phyloP scores from a whole-genome alignment of 64 coral and sea anemone genomes.

The Montipora foliosa region DNA sequence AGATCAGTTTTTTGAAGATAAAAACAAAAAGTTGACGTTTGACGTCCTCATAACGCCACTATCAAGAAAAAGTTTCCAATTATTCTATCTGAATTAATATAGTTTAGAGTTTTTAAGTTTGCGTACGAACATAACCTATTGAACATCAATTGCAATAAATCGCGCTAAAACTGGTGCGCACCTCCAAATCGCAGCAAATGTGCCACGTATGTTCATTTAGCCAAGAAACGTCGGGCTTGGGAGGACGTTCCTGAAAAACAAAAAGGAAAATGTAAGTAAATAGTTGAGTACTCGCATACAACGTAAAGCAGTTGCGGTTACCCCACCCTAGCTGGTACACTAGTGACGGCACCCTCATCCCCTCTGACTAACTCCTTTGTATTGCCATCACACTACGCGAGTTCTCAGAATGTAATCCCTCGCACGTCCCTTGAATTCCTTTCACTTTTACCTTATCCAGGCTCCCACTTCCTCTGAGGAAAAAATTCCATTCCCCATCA shows the following conservation, averaged over 20 bases:
- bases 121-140: too few relatives aligned
- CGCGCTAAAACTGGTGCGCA: background rate
- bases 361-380: too few relatives aligned
- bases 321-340: too few relatives aligned
- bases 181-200: constrained; percentile 95
- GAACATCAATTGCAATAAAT: background rate
- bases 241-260: constrained; percentile 73
- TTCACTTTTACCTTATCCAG: constrained; percentile 77
- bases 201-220: constrained; percentile 88
- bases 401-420: too few relatives aligned
- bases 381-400: too few relatives aligned
- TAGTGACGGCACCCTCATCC: too few relatives aligned
- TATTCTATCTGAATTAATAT: too few relatives aligned
- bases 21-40: too few relatives aligned
- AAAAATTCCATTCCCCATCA: constrained; percentile 94
- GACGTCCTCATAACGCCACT: too few relatives aligned
- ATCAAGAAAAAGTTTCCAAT: too few relatives aligned
- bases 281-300: background rate
- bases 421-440: background rate
- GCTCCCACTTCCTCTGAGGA: constrained; percentile 89
- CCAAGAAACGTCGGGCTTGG: constrained; percentile 92
- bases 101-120: too few relatives aligned
- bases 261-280: background rate
- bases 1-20: too few relatives aligned
- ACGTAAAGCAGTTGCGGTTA: background rate